These are phyloP conservation scores for Xiphorhynchus elegans DNA, from an alignment of 2,113 vertebrate species.

Conservation along the genomic window DNA sequence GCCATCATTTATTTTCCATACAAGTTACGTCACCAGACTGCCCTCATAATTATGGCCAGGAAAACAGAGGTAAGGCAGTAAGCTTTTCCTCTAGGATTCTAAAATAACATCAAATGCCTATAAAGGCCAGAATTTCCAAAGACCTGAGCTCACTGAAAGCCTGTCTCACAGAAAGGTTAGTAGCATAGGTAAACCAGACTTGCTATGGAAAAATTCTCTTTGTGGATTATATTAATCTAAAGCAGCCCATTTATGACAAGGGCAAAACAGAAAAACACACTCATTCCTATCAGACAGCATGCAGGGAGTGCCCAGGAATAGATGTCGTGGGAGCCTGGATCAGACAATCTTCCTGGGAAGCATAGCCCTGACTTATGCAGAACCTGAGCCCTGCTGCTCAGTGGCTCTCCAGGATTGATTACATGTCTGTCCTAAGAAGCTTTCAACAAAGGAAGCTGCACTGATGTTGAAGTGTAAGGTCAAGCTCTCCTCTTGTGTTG, in stretches of 20 bases:
- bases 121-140: slow-evolving; percentile 49
- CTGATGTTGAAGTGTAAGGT: slow-evolving; percentile 59
- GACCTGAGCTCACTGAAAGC: slow-evolving; percentile 11
- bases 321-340: neutral
- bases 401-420: slow-evolving; percentile 44
- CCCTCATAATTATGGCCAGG: slow-evolving; percentile 48
- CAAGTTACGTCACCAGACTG: slow-evolving; percentile 37
- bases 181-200: neutral
- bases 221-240: neutral
- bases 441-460: slow-evolving; percentile 45
- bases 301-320: neutral
- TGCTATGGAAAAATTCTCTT: neutral
- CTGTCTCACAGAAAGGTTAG: neutral
- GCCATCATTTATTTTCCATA: slow-evolving; percentile 55
- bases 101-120: slow-evolving; percentile 44
- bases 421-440: slow-evolving; percentile 42
- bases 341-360: neutral
- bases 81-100: slow-evolving; percentile 51
- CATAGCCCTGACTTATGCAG: slow-evolving; percentile 20
- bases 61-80: slow-evolving; percentile 50
- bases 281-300: neutral
- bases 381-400: neutral
- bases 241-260: neutral
- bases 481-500: slow-evolving; percentile 53
- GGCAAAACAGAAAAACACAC: neutral